Conservation (phyloP, 1,140 invertebrate genomes). For the Drosophila tsacasi region DNA sequence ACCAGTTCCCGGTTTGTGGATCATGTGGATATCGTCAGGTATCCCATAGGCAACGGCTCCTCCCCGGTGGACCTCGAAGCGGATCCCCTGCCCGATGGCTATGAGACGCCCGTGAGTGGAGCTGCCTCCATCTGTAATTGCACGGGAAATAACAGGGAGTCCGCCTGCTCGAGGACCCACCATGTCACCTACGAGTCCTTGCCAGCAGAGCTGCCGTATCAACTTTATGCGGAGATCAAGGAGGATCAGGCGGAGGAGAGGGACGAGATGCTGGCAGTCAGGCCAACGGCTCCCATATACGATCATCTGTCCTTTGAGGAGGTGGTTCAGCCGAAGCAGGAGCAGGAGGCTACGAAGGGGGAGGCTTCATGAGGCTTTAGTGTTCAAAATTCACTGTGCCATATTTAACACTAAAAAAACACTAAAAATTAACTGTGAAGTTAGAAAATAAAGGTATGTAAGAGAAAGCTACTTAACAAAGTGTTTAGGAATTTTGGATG, state of each 20-base stretch:
- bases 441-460: slow-evolving; percentile 1
- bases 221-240: slow-evolving; percentile 77
- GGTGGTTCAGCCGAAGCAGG: slow-evolving; percentile 18
- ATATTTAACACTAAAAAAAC: slow-evolving; percentile 3
- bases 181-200: slow-evolving; percentile 77
- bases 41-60: slow-evolving; percentile 61
- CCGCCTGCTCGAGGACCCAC: slow-evolving; percentile 54
- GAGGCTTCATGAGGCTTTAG: slow-evolving; percentile 2
- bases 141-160: slow-evolving; percentile 40
- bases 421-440: neutral
- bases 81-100: slow-evolving; percentile 57
- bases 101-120: slow-evolving; percentile 75
- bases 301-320: slow-evolving; percentile 62
- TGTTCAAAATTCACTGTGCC: neutral
- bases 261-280: neutral
- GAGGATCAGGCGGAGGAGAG: slow-evolving; percentile 6
- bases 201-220: slow-evolving; percentile 64
- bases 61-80: slow-evolving; percentile 18
- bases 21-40: slow-evolving; percentile 78
- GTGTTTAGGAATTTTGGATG: neutral
- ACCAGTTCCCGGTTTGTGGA: slow-evolving; percentile 57
- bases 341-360: slow-evolving; percentile 23
- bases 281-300: slow-evolving; percentile 60
- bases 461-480: neutral
- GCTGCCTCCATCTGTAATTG: slow-evolving; percentile 74